These are phyloP conservation scores for Hermetia illucens DNA, from an alignment of 1,140 invertebrate genomes.

Conservation along the genomic window DNA sequence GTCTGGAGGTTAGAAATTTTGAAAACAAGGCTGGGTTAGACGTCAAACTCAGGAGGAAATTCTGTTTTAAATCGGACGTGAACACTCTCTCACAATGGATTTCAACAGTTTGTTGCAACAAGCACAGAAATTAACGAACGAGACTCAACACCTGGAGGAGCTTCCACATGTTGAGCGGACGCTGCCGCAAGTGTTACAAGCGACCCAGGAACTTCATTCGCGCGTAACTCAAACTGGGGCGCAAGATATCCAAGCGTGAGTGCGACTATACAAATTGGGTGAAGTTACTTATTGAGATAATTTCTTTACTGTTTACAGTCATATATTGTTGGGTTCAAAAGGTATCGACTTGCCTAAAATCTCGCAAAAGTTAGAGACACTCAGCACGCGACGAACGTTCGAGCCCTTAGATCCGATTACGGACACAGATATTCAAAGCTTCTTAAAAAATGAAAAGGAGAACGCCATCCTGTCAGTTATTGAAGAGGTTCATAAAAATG, in stretches of 20 bases:
- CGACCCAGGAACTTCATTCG: constrained; percentile 77
- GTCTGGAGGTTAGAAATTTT: too few species aligned
- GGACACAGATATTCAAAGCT: constrained; percentile 79
- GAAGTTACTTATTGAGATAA: background rate
- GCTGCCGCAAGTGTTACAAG: constrained; percentile 79
- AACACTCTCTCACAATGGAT: too few species aligned
- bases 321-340: constrained; percentile 81
- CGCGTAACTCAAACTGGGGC: constrained; percentile 67
- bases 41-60: too few species aligned
- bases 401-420: constrained; percentile 78
- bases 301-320: constrained; percentile 41
- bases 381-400: constrained; percentile 72
- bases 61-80: too few species aligned
- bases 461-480: constrained; percentile 85
- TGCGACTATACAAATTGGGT: too few species aligned
- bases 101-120: constrained; percentile 77
- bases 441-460: constrained; percentile 83
- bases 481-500: constrained; percentile 72
- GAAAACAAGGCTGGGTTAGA: too few species aligned
- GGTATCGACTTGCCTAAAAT: constrained; percentile 88
- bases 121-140: constrained; percentile 78
- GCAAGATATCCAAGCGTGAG: constrained; percentile 88
- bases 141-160: constrained; percentile 71
- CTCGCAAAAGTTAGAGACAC: constrained; percentile 74
- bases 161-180: constrained; percentile 79